phyloP scores from a whole-genome alignment of 2,113 vertebrate species.

The Sylvicapra grimmia region DNA sequence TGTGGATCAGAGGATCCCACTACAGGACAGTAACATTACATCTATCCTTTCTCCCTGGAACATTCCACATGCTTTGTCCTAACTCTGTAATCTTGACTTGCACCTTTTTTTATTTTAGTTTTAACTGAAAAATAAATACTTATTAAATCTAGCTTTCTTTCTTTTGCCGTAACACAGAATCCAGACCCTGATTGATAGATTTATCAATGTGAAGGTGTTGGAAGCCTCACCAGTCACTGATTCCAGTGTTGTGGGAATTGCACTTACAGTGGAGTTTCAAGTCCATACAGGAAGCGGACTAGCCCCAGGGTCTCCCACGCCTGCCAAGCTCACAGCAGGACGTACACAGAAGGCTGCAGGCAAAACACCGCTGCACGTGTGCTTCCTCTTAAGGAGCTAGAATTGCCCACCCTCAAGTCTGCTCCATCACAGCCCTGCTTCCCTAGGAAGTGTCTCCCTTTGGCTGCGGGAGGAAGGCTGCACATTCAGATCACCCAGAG shows the following conservation, averaged over 20 bases:
- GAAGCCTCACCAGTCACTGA: no score
- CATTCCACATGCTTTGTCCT: background rate
- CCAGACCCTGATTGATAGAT: background rate
- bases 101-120: background rate
- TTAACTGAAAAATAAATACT: background rate
- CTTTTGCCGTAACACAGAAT: background rate
- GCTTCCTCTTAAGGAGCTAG: background rate
- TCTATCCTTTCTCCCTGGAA: background rate
- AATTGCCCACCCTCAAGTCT: background rate
- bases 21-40: no score
- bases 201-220: rapidly evolving
- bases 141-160: slow-evolving; percentile 19
- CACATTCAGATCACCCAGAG: background rate
- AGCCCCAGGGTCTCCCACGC: background rate
- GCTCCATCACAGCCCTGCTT: background rate
- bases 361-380: rapidly evolving
- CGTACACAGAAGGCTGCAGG: rapidly evolving
- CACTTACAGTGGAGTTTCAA: background rate
- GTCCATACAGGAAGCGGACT: background rate
- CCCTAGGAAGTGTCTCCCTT: background rate
- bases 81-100: background rate
- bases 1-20: background rate
- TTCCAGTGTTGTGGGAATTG: rapidly evolving
- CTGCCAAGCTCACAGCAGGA: rapidly evolving
- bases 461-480: background rate